Percentiles rank a stretch among this genome's conserved stretches.
Evolutionary conservation across 2,888 invertebrate species (phyloP).

Genomic region (Lypha dubia): DNA sequence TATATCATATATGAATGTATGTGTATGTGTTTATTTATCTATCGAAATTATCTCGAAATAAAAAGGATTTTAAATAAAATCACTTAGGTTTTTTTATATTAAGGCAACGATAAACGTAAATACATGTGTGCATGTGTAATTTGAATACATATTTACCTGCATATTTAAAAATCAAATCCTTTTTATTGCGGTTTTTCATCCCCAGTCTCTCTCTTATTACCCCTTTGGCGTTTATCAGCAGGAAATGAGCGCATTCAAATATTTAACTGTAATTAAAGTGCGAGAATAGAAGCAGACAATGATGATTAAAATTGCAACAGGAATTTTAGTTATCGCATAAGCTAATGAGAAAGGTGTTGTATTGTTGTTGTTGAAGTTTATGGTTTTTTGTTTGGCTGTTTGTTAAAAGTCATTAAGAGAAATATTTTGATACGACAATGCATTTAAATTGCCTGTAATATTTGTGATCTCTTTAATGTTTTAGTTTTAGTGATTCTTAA

Average conservation of each 20-base stretch:
- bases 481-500: too few relatives aligned
- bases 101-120: too few relatives aligned
- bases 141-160: slow-evolving; percentile 78
- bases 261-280: slow-evolving; percentile 63
- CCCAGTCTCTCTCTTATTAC: slow-evolving; percentile 81
- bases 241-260: slow-evolving; percentile 78
- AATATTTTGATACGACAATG: too few relatives aligned
- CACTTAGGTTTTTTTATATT: too few relatives aligned
- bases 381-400: neutral
- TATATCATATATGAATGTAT: neutral
- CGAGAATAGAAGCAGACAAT: neutral
- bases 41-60: too few relatives aligned
- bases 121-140: neutral
- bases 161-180: slow-evolving; percentile 81
- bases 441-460: too few relatives aligned
- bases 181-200: slow-evolving; percentile 82
- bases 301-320: slow-evolving; percentile 44
- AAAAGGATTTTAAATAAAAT: too few relatives aligned
- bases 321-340: slow-evolving; percentile 34
- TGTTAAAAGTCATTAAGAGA: neutral
- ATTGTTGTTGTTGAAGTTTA: neutral
- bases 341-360: neutral
- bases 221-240: slow-evolving; percentile 78
- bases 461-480: too few relatives aligned
- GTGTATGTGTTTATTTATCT: neutral